phyloP scores from a whole-genome alignment of 2,888 invertebrate genomes.

The Autographa pulchrina region DNA sequence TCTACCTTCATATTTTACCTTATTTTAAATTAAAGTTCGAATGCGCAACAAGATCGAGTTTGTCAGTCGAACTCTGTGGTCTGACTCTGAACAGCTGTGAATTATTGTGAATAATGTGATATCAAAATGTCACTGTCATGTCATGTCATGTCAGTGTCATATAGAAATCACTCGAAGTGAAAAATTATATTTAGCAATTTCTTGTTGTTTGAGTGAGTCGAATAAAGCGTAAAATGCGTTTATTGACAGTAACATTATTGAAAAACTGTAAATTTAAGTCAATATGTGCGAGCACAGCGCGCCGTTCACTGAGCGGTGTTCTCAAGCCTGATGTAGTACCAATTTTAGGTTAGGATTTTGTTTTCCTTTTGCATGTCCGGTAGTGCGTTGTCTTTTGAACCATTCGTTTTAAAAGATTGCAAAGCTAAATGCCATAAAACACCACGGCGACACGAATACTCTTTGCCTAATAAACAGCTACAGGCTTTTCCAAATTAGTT shows the following conservation, averaged over 20 bases:
- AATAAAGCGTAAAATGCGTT: slow-evolving; percentile 66
- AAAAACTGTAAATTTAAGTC: slow-evolving; percentile 70
- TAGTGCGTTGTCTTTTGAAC: not conserved
- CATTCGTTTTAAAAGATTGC: not conserved
- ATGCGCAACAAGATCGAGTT: too few relatives aligned
- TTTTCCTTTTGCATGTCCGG: not conserved
- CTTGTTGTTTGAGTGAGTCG: not conserved
- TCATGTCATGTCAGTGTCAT: not conserved
- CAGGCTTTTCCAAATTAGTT: not conserved
- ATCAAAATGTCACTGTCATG: not conserved
- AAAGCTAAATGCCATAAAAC: not conserved
- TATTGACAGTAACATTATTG: slow-evolving; percentile 73
- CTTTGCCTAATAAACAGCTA: not conserved
- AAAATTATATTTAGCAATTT: not conserved
- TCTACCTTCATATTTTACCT: too few relatives aligned
- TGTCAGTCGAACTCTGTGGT: too few relatives aligned
- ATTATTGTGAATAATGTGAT: not conserved
- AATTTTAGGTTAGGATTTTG: slow-evolving; percentile 1
- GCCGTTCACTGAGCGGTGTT: slow-evolving; percentile 50
- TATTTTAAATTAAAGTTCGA: too few relatives aligned
- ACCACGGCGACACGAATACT: not conserved
- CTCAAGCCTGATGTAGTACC: slow-evolving; percentile 39
- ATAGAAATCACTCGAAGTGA: not conserved
- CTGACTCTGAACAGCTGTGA: not conserved
- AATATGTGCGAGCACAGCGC: slow-evolving; percentile 40